phyloP scores from a whole-genome alignment of 2,888 invertebrate genomes.

The Leptinotarsa haldemani region DNA sequence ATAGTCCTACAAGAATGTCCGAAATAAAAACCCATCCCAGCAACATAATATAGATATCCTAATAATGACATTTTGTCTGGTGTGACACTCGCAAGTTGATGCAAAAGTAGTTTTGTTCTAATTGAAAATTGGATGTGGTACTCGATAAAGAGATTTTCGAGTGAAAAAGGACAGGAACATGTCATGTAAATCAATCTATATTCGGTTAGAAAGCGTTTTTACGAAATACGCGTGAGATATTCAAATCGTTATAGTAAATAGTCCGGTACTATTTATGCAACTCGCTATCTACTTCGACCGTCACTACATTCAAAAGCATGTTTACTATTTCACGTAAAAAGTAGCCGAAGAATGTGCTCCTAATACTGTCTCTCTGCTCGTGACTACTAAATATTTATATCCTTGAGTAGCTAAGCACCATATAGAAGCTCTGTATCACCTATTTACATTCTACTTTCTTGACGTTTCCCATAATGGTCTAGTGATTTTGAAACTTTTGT shows the following conservation, averaged over 20 bases:
- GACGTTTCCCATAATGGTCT: slow-evolving; percentile 29
- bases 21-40: too few species aligned
- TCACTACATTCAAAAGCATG: slow-evolving; percentile 44
- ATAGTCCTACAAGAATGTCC: too few species aligned
- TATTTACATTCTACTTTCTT: slow-evolving; percentile 33
- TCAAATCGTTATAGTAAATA: slow-evolving; percentile 29
- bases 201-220: slow-evolving; percentile 7
- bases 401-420: slow-evolving; percentile 40
- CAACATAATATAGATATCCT: too few species aligned
- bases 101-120: not conserved
- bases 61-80: not conserved
- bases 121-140: not conserved
- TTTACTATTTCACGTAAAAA: slow-evolving; percentile 48
- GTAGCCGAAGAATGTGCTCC: slow-evolving; percentile 49
- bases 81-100: not conserved
- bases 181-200: slow-evolving; percentile 7
- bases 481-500: slow-evolving; percentile 20
- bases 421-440: slow-evolving; percentile 32
- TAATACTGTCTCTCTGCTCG: slow-evolving; percentile 50
- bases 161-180: not conserved
- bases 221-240: slow-evolving; percentile 13
- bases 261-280: slow-evolving; percentile 38
- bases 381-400: slow-evolving; percentile 56
- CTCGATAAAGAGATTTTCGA: not conserved
- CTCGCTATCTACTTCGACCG: slow-evolving; percentile 38